A percentile compares a stretch with the other conserved stretches of the same genome.
Conservation (phyloP, 2,888 invertebrate genomes). For the Ophioninae sp. region DNA sequence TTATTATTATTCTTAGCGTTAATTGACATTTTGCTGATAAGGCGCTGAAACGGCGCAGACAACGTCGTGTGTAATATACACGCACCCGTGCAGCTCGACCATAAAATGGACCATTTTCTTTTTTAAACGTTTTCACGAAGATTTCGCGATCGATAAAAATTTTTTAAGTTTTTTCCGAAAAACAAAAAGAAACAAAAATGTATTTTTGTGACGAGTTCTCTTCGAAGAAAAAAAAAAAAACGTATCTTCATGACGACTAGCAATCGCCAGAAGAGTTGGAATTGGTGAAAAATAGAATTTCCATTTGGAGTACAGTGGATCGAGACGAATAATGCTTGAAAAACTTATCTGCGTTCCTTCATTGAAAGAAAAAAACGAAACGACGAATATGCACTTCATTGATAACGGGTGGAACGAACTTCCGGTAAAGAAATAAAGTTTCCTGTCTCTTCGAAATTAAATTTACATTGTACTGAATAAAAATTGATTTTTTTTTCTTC, state of each 20-base stretch:
- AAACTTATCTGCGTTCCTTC: not conserved
- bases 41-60: conserved; percentile 41
- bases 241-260: not conserved
- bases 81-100: not conserved
- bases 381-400: not conserved
- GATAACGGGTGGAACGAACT: not conserved
- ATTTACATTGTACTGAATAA: not conserved
- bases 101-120: not conserved
- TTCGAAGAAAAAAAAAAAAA: no score
- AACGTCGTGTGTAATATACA: not conserved
- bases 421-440: not conserved
- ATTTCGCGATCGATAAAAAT: not conserved
- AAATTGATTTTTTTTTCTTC: not conserved
- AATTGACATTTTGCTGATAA: conserved; percentile 26
- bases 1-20: conserved; percentile 31
- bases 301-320: not conserved
- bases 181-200: not conserved
- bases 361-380: not conserved
- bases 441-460: not conserved
- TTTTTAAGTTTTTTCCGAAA: not conserved
- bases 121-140: not conserved
- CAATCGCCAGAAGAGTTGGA: not conserved
- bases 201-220: not conserved
- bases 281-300: not conserved
- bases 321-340: not conserved